Conservation (phyloP, 2,888 invertebrate genomes). For the Volucella inflata region DNA sequence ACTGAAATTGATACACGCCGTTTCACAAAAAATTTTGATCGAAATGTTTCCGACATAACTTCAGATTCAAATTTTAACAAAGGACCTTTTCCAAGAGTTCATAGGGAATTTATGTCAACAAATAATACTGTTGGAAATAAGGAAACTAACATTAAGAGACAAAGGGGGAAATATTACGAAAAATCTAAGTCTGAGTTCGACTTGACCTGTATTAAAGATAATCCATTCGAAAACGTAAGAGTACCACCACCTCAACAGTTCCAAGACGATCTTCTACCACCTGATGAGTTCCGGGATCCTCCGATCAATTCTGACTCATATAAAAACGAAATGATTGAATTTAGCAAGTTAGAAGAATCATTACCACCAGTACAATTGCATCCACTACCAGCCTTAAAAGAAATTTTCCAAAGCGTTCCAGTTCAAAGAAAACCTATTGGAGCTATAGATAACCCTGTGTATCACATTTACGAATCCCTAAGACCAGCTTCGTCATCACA, state of each 20-base stretch:
- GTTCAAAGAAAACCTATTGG: slow-evolving; percentile 79
- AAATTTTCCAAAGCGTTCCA: slow-evolving; percentile 76
- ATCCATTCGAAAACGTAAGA: slow-evolving; percentile 88
- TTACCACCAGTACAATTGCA: slow-evolving; percentile 71
- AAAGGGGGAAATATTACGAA: slow-evolving; percentile 76
- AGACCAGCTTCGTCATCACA: slow-evolving; percentile 81
- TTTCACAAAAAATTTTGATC: slow-evolving; percentile 76
- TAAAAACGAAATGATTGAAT: slow-evolving; percentile 50
- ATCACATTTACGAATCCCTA: slow-evolving; percentile 91
- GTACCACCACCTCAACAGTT: slow-evolving; percentile 93
- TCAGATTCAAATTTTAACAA: slow-evolving; percentile 37
- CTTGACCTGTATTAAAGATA: slow-evolving; percentile 85
- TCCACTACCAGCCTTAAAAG: slow-evolving; percentile 77
- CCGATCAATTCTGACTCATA: slow-evolving; percentile 78
- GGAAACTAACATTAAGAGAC: slow-evolving; percentile 26
- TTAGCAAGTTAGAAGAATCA: slow-evolving; percentile 26
- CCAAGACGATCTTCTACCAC: slow-evolving; percentile 91
- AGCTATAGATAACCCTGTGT: slow-evolving; percentile 89
- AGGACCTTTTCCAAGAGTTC: slow-evolving; percentile 47
- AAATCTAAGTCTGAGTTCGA: slow-evolving; percentile 87
- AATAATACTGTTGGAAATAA: slow-evolving; percentile 29
- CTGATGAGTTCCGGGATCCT: slow-evolving; percentile 88
- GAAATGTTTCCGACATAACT: slow-evolving; percentile 41
- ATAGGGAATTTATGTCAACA: slow-evolving; percentile 40
- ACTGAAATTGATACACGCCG: slow-evolving; percentile 76